Percentiles rank a stretch among this genome's conserved stretches.
These are phyloP conservation scores for Mycteria americana DNA, from an alignment of 2,797 vertebrate genomes.

Conservation along the genomic window DNA sequence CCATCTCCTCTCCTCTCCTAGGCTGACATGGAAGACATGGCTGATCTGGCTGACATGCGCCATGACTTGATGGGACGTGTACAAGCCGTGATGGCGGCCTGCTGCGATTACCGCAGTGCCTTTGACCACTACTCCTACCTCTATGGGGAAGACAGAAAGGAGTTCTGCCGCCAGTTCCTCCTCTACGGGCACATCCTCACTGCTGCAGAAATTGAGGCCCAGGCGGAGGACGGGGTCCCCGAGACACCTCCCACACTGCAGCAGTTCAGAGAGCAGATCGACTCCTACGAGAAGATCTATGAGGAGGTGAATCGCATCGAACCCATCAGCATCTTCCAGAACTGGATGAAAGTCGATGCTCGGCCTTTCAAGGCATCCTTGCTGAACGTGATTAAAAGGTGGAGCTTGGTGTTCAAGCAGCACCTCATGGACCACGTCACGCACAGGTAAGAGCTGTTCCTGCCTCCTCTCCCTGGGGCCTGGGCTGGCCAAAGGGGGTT, in stretches of 20 bases:
- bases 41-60: slow-evolving; percentile 75
- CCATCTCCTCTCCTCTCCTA: slow-evolving; percentile 19
- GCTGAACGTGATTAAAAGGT: slow-evolving; percentile 87
- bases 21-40: slow-evolving; percentile 87
- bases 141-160: slow-evolving; percentile 83
- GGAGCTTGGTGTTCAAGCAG: slow-evolving; percentile 95
- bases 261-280: slow-evolving; percentile 84
- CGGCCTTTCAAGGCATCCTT: slow-evolving; percentile 84
- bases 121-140: slow-evolving; percentile 85
- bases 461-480: neutral
- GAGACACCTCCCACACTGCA: slow-evolving; percentile 81
- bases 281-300: slow-evolving; percentile 85
- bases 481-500: rapidly evolving
- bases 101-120: slow-evolving; percentile 74
- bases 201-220: slow-evolving; percentile 76
- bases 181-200: slow-evolving; percentile 77
- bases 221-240: slow-evolving; percentile 65
- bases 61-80: slow-evolving; percentile 78
- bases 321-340: slow-evolving; percentile 77
- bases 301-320: slow-evolving; percentile 82
- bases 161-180: slow-evolving; percentile 86
- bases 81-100: slow-evolving; percentile 55
- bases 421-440: slow-evolving; percentile 89
- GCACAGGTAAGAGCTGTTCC: slow-evolving; percentile 78
- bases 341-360: slow-evolving; percentile 88